These are phyloP conservation scores for Morbakka virulenta DNA, from an alignment of 30 jellyfish, hydroid and myxozoan species.

Conservation along the genomic window DNA sequence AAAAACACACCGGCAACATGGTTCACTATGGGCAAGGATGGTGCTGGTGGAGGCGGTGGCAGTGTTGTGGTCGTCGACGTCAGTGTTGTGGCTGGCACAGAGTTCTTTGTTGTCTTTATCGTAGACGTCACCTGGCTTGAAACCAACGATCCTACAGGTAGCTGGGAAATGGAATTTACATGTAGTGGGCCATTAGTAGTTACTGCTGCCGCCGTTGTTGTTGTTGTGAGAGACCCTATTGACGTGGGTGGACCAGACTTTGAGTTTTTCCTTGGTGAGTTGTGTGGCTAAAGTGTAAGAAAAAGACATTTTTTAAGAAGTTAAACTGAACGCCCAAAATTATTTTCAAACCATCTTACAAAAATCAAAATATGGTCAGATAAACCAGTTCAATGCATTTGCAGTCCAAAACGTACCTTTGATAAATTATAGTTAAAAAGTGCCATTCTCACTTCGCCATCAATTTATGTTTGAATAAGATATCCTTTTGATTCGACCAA, in stretches of 20 bases:
- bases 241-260: not conserved
- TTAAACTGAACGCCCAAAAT: not conserved
- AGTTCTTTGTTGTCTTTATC: constrained; percentile 9
- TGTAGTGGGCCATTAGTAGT: not conserved
- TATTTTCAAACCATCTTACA: not conserved
- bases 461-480: no score
- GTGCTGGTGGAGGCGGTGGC: constrained; percentile 31
- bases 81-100: constrained; percentile 20
- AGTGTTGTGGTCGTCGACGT: constrained; percentile 37
- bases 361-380: no score
- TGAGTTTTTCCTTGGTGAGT: not conserved
- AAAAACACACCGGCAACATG: not conserved
- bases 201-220: not conserved
- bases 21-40: not conserved
- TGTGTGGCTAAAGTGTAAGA: not conserved
- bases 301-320: not conserved
- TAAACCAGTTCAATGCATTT: no score
- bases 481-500: no score
- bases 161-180: not conserved
- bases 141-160: constrained; percentile 3
- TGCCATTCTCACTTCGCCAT: no score
- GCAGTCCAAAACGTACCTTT: no score
- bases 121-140: constrained; percentile 37
- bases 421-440: no score
- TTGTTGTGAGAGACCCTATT: not conserved